phyloP scores from a whole-genome alignment of 2,888 invertebrate species.

The Cordilura impudica region DNA sequence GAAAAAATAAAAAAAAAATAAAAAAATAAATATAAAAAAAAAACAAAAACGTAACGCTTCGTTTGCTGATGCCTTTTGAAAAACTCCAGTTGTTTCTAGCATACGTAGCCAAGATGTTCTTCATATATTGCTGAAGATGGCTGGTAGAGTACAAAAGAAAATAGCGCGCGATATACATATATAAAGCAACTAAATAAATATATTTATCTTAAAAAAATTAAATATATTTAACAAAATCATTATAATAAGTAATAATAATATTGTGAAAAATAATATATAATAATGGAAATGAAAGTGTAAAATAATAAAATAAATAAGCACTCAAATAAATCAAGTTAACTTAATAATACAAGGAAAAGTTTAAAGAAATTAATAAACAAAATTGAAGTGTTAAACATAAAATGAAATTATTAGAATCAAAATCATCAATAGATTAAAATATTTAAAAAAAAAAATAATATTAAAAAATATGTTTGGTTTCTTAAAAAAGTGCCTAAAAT shows the following conservation, averaged over 20 bases:
- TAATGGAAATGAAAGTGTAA: neutral
- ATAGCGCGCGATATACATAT: constrained; percentile 52
- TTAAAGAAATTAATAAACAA: no score
- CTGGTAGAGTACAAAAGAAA: constrained; percentile 46
- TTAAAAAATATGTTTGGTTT: no score
- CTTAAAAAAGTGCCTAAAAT: no score
- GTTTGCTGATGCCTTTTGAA: constrained; percentile 59
- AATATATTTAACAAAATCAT: neutral
- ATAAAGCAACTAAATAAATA: constrained; percentile 22
- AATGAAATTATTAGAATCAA: no score
- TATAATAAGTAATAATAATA: constrained; percentile 9
- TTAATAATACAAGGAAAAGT: no score
- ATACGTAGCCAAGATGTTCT: constrained; percentile 62
- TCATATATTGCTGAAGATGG: constrained; percentile 52
- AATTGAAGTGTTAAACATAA: no score
- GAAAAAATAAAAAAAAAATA: constrained; percentile 49
- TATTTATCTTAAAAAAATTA: neutral
- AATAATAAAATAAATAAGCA: no score
- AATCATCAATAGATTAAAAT: no score
- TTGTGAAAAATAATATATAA: neutral
- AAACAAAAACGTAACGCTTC: constrained; percentile 57
- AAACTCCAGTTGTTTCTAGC: constrained; percentile 60
- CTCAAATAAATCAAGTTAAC: no score
- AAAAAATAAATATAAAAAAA: constrained; percentile 48
- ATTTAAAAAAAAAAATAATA: no score